These are phyloP conservation scores for Lytechinus pictus DNA, from an alignment of 35 echinoderm and acorn worm species.

Conservation along the genomic window DNA sequence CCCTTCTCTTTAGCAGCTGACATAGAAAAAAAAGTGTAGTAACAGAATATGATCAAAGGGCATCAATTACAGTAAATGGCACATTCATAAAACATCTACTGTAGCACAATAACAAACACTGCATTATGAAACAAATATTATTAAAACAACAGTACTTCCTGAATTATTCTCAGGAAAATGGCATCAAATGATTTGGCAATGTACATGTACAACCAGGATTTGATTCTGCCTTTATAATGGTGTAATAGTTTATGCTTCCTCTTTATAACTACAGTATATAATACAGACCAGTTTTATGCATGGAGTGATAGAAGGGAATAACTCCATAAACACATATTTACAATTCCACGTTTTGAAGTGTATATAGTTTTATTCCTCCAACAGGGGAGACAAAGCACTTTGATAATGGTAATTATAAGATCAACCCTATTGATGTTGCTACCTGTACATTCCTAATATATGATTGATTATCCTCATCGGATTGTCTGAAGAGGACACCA, in stretches of 20 bases:
- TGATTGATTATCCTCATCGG: too few relatives aligned
- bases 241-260: background rate
- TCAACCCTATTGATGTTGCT: too few relatives aligned
- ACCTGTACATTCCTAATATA: too few relatives aligned
- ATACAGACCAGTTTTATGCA: background rate
- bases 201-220: background rate
- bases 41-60: background rate
- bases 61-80: too few relatives aligned
- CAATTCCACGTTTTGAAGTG: too few relatives aligned
- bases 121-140: background rate
- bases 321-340: too few relatives aligned
- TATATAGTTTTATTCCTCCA: too few relatives aligned
- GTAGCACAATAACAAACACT: background rate
- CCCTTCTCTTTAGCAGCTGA: conserved; percentile 42
- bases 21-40: background rate
- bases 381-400: too few relatives aligned
- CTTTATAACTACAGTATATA: background rate
- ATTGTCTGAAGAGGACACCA: too few relatives aligned
- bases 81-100: background rate
- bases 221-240: background rate
- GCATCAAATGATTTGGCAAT: background rate
- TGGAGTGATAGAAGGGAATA: too few relatives aligned
- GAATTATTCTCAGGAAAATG: background rate
- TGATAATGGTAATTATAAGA: too few relatives aligned
- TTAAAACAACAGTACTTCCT: background rate